phyloP scores from a whole-genome alignment of 2,113 vertebrate genomes.

The Aplodontia rufa region DNA sequence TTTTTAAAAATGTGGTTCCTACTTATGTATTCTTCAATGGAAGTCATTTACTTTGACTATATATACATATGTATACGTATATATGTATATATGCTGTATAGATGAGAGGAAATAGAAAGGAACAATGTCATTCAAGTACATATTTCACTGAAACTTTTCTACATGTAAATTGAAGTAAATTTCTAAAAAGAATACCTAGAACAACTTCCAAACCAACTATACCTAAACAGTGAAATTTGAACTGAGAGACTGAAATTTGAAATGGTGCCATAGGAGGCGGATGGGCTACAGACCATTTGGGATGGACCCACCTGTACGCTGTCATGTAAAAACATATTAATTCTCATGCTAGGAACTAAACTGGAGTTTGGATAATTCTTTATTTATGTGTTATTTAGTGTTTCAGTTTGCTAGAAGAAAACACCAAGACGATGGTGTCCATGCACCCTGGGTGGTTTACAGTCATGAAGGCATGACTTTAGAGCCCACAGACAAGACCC shows the following conservation, averaged over 20 bases:
- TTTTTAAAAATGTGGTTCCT: slow-evolving; percentile 1
- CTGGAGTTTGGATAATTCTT: background rate
- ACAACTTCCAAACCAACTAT: background rate
- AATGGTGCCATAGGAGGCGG: background rate
- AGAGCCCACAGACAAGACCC: background rate
- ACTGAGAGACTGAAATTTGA: background rate
- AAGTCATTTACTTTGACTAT: background rate
- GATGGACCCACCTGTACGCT: background rate
- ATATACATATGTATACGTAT: no score
- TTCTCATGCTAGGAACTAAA: background rate
- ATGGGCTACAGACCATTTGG: background rate
- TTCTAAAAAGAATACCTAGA: slow-evolving; percentile 32
- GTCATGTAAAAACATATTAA: background rate
- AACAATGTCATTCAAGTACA: background rate
- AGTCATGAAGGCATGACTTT: background rate
- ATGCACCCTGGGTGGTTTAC: background rate
- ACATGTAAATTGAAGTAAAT: background rate
- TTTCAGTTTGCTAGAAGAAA: background rate
- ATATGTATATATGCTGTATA: background rate
- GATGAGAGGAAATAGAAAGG: background rate
- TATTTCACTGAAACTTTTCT: slow-evolving; percentile 6
- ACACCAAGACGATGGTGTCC: background rate
- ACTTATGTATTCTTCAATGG: background rate
- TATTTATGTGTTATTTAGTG: background rate
- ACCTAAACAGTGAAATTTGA: background rate